Evolutionary conservation across 2,113 vertebrate species (phyloP), one percentile per base, ranked within the genome.

Genomic region (Pyrgilauda ruficollis): DNA sequence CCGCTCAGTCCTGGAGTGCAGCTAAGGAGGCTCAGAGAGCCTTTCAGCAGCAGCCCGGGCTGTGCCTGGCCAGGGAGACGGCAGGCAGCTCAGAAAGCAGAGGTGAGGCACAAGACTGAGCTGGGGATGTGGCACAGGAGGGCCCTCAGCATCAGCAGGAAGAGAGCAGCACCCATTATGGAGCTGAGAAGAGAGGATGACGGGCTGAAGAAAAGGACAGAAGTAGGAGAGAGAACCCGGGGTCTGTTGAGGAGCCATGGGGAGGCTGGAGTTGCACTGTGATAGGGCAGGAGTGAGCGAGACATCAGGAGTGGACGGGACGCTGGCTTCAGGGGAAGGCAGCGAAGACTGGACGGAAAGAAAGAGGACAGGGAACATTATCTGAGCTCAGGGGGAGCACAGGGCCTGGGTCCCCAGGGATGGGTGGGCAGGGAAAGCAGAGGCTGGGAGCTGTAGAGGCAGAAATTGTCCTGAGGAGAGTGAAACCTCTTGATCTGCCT

Each of bases 1-100:
- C 70, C 1, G 6, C 72, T 47, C 2, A 2, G 28, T 6, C n/a
- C 52, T 15, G 80, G 33, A 41, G 44, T 0, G 5, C 13, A 43
- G 75, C 31, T 70, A 0, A 50, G 26, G 56, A 17, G 79, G 58
- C 70, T 90, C 18, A 1, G 3, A 44, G 61, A 81, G 55, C 47
- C 59, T 28, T 61, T 44, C 33, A 23, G 21, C 77, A 5, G 67
- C 49, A 4, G 76, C 72, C 16, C 0, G 4, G 68, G 50, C 72
- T 33, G 39, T 6, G 39, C 46, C 61, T 16, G 59, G 24, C 55
- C 6, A 5, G 19, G 44, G 39, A 50, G 74, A 56, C 43, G 9
- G 62, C 67, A 7, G 33, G 41, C 35, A 15, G 55, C 63, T 72
- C 70, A 14, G 41, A 43, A n/a, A 43, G 56, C 41, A 39, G 67